These are phyloP conservation scores for Sinosuthora webbiana DNA, from an alignment of 2,113 vertebrate species.

Conservation along the genomic window DNA sequence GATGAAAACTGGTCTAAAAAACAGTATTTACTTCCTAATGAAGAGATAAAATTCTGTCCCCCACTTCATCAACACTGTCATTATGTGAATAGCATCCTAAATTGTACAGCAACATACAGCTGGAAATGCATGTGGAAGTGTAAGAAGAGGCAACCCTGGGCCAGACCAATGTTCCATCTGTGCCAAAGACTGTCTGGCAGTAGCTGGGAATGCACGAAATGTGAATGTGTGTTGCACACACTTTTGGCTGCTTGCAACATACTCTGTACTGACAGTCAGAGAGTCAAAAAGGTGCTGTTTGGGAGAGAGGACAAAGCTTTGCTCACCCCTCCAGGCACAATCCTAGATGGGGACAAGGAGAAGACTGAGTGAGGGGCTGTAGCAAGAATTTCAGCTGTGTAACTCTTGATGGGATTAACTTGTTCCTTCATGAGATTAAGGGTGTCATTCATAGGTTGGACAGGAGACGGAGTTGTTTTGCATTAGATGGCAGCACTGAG, in stretches of 20 bases:
- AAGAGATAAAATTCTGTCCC: background rate
- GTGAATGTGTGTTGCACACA: background rate
- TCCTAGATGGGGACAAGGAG: background rate
- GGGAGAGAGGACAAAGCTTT: background rate
- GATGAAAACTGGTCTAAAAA: background rate
- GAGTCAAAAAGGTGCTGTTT: background rate
- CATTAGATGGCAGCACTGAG: background rate
- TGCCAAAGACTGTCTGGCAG: background rate
- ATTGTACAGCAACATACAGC: background rate
- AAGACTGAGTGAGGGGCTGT: background rate
- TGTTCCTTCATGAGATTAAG: background rate
- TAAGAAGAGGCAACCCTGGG: background rate
- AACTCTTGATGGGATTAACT: background rate
- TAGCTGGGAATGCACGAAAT: background rate
- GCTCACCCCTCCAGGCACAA: background rate
- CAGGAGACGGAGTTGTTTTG: background rate
- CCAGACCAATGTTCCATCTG: background rate
- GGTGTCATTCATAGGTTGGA: background rate
- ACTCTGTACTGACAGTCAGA: background rate
- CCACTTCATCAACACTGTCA: background rate
- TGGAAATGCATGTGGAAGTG: background rate
- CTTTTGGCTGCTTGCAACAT: background rate
- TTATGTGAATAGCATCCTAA: background rate
- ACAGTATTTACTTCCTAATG: background rate
- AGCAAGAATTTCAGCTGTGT: background rate